Conservation (phyloP, 2,113 vertebrate species). For the Oreotrochilus melanogaster region DNA sequence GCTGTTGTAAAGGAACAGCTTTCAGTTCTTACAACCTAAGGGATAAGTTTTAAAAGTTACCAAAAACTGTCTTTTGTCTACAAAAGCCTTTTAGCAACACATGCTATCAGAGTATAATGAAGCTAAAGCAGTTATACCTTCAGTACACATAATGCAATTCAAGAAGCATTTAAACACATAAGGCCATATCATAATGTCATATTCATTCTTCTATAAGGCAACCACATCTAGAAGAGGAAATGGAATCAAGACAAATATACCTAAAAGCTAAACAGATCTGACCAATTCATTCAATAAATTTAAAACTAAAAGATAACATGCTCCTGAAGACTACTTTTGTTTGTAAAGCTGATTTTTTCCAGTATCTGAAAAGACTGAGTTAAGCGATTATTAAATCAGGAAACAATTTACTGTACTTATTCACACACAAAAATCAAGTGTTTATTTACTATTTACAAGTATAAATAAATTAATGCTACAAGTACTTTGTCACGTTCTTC, state of each 20-base stretch:
- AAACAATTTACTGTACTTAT: background rate
- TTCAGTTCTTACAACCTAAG: background rate
- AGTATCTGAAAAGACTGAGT: background rate
- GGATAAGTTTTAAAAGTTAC: background rate
- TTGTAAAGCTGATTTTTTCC: background rate
- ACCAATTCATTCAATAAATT: background rate
- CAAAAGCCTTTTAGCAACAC: background rate
- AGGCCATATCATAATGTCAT: background rate
- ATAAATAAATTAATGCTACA: constrained; percentile 8
- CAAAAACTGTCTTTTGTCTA: constrained; percentile 4
- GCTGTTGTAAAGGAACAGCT: background rate
- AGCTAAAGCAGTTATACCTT: background rate
- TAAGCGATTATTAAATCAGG: background rate
- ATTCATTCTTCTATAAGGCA: background rate
- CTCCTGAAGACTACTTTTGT: background rate
- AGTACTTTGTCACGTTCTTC: background rate
- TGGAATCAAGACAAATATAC: background rate
- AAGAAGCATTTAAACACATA: background rate
- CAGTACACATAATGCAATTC: background rate
- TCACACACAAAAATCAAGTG: background rate
- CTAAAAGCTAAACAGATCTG: background rate
- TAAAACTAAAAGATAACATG: background rate
- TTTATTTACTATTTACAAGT: constrained; percentile 51
- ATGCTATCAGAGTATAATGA: background rate
- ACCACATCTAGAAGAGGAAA: background rate